phyloP scores from a whole-genome alignment of 2,888 invertebrate species.

The Pediacus dermestoides region DNA sequence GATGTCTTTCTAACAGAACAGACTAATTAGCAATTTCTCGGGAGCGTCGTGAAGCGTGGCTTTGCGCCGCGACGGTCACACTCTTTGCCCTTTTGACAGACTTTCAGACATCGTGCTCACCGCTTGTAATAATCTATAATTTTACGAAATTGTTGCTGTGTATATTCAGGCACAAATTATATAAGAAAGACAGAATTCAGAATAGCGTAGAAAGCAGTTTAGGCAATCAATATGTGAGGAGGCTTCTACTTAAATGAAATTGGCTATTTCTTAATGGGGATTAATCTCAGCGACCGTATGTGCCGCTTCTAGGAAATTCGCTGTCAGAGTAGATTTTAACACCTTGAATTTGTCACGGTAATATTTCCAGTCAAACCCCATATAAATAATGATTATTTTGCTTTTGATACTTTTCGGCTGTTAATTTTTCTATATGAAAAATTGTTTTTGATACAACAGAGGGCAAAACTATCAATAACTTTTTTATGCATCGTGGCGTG shows the following conservation, averaged over 20 bases:
- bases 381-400: constrained; percentile 33
- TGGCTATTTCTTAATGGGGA: too few species aligned
- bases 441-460: constrained; percentile 33
- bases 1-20: constrained; percentile 9
- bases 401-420: constrained; percentile 18
- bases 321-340: constrained; percentile 22
- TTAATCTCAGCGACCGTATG: too few species aligned
- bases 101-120: constrained; percentile 3
- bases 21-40: constrained; percentile 12
- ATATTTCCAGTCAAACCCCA: constrained; percentile 17
- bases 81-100: constrained; percentile 9
- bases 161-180: neutral
- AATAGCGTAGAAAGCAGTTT: too few species aligned
- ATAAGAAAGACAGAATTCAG: too few species aligned
- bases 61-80: constrained; percentile 10
- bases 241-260: too few species aligned
- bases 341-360: constrained; percentile 34
- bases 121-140: neutral
- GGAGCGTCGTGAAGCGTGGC: constrained; percentile 11
- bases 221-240: too few species aligned
- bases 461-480: constrained; percentile 31
- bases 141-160: neutral
- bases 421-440: constrained; percentile 41
- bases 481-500: too few species aligned
- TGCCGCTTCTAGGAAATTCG: constrained; percentile 10